Conservation (phyloP, 2,888 invertebrate species). For the Molanna angustata region DNA sequence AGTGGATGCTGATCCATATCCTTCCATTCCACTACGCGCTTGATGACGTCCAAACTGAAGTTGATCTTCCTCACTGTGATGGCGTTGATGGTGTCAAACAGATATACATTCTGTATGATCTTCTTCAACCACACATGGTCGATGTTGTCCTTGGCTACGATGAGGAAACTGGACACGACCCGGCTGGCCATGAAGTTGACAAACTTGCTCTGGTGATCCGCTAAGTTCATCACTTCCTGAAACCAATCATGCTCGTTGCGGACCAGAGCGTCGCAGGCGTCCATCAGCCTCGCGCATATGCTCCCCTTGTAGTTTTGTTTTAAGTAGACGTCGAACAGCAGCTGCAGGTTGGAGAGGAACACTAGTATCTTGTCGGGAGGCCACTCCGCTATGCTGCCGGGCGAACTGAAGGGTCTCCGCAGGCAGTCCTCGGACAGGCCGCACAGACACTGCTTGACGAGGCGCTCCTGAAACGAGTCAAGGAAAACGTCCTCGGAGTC, state of each 20-base stretch:
- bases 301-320: slow-evolving; percentile 80
- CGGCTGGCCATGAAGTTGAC: slow-evolving; percentile 77
- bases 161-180: slow-evolving; percentile 78
- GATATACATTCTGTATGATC: slow-evolving; percentile 68
- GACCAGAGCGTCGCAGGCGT: slow-evolving; percentile 75
- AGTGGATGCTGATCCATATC: slow-evolving; percentile 77
- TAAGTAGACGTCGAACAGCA: slow-evolving; percentile 79
- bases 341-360: slow-evolving; percentile 79
- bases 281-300: slow-evolving; percentile 77
- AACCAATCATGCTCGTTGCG: slow-evolving; percentile 80
- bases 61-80: slow-evolving; percentile 72
- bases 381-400: slow-evolving; percentile 52
- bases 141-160: slow-evolving; percentile 78
- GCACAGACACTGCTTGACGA: slow-evolving; percentile 77
- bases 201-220: slow-evolving; percentile 75
- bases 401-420: slow-evolving; percentile 68
- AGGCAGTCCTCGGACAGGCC: slow-evolving; percentile 68
- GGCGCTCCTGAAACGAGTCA: slow-evolving; percentile 60
- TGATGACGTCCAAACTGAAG: slow-evolving; percentile 81
- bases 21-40: slow-evolving; percentile 86
- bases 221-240: slow-evolving; percentile 77
- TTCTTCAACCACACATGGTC: slow-evolving; percentile 79
- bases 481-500: slow-evolving; percentile 48
- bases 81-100: slow-evolving; percentile 63
- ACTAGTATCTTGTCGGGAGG: slow-evolving; percentile 59